These are phyloP conservation scores for Perccottus glenii DNA, from an alignment of 2,113 vertebrate genomes.

Conservation along the genomic window DNA sequence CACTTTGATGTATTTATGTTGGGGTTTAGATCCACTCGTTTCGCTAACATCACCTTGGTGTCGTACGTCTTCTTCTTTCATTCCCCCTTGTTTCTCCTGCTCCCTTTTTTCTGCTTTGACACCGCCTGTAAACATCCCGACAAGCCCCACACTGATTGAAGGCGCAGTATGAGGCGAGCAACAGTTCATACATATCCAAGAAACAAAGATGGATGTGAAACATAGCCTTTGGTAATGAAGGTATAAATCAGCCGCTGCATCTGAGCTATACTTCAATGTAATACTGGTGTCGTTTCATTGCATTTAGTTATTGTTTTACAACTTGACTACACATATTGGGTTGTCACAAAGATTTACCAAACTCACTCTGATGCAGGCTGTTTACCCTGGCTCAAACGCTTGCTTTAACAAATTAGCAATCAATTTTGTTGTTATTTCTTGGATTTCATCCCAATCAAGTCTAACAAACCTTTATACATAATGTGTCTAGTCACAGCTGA, in stretches of 20 bases:
- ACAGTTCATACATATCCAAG: conserved; percentile 51
- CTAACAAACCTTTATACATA: neutral
- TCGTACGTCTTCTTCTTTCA: conserved; percentile 24
- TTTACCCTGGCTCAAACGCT: neutral
- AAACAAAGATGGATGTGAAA: conserved; percentile 51
- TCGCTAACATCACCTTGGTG: conserved; percentile 15
- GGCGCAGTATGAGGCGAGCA: conserved; percentile 28
- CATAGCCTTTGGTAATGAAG: conserved; percentile 52
- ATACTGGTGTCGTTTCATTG: conserved; percentile 15
- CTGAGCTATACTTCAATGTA: conserved; percentile 16
- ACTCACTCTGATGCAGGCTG: conserved; percentile 8
- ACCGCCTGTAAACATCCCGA: conserved; percentile 50
- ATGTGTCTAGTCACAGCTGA: conserved; percentile 4
- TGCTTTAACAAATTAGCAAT: neutral
- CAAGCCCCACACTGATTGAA: conserved; percentile 44
- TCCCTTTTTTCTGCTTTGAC: conserved; percentile 17
- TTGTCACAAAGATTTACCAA: conserved; percentile 12
- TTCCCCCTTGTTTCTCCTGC: neutral
- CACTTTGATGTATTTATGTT: conserved; percentile 28
- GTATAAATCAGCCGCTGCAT: conserved; percentile 51
- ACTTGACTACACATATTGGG: conserved; percentile 27
- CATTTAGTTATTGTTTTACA: conserved; percentile 33
- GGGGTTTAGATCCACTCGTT: conserved; percentile 39
- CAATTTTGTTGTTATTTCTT: neutral
- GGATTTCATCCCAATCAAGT: conserved; percentile 1